Percentiles rank a stretch among this genome's conserved stretches.
Conservation (phyloP, 2,888 invertebrate species). For the Lapara coniferarum region DNA sequence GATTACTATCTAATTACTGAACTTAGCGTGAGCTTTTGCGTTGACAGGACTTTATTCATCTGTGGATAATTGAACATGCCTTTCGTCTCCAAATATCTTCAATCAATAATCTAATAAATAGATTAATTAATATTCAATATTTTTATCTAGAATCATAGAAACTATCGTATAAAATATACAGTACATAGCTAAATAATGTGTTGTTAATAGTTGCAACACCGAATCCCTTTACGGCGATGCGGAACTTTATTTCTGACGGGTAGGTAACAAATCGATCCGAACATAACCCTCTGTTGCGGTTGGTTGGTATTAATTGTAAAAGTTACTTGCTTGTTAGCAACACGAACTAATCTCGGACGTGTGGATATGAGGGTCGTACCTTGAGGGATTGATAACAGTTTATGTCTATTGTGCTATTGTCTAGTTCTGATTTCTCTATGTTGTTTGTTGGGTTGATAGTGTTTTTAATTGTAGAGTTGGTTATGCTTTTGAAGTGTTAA, state of each 20-base stretch:
- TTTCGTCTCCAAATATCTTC: too few relatives aligned
- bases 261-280: slow-evolving; percentile 49
- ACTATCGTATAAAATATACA: neutral
- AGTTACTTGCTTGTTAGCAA: slow-evolving; percentile 58
- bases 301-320: slow-evolving; percentile 64
- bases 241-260: slow-evolving; percentile 43
- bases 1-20: too few relatives aligned
- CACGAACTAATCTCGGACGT: slow-evolving; percentile 56
- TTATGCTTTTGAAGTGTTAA: neutral
- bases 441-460: neutral
- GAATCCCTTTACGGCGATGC: slow-evolving; percentile 37
- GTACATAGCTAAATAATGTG: neutral
- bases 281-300: slow-evolving; percentile 39
- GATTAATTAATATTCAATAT: too few relatives aligned
- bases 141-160: too few relatives aligned
- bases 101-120: too few relatives aligned
- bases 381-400: slow-evolving; percentile 13
- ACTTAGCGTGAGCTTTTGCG: too few relatives aligned
- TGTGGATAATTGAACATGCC: too few relatives aligned
- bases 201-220: slow-evolving; percentile 33
- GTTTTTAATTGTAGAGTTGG: neutral
- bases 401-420: neutral
- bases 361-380: slow-evolving; percentile 34
- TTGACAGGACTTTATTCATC: too few relatives aligned
- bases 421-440: neutral